Evolutionary conservation across 1,140 invertebrate genomes (phyloP).

Genomic region (Hirudo medicinalis): DNA sequence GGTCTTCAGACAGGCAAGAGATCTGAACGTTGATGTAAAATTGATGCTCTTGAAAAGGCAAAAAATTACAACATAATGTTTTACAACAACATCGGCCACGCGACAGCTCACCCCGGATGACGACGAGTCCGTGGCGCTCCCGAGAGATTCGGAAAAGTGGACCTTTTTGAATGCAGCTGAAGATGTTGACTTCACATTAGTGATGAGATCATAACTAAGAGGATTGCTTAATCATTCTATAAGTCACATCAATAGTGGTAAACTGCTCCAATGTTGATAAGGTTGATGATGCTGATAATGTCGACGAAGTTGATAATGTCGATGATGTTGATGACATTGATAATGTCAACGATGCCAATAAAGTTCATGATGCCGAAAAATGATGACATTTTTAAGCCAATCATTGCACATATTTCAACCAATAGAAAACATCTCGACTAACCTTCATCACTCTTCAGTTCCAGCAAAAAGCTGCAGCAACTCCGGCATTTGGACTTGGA

Average conservation of each 20-base stretch:
- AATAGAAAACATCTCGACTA: neutral
- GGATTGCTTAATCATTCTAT: neutral
- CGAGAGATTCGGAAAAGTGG: conserved; percentile 6
- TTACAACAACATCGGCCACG: neutral
- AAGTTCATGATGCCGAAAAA: too few relatives aligned
- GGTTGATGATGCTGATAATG: too few relatives aligned
- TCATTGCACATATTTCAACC: too few relatives aligned
- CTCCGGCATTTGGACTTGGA: conserved; percentile 2
- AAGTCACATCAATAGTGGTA: neutral
- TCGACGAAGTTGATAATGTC: too few relatives aligned
- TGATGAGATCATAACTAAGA: too few relatives aligned
- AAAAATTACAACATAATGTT: neutral
- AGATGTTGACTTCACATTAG: neutral
- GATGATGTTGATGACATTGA: too few relatives aligned
- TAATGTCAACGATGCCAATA: too few relatives aligned
- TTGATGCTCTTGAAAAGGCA: neutral
- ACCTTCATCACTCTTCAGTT: neutral
- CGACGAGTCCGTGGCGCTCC: neutral
- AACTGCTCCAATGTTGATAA: too few relatives aligned
- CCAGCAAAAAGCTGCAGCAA: neutral
- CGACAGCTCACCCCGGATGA: neutral
- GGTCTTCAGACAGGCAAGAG: neutral
- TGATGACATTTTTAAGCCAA: too few relatives aligned
- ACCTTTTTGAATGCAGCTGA: conserved; percentile 4
- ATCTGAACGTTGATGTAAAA: neutral